Evolutionary conservation across 2,888 invertebrate species (phyloP).

Genomic region (Lithophane leautieri): DNA sequence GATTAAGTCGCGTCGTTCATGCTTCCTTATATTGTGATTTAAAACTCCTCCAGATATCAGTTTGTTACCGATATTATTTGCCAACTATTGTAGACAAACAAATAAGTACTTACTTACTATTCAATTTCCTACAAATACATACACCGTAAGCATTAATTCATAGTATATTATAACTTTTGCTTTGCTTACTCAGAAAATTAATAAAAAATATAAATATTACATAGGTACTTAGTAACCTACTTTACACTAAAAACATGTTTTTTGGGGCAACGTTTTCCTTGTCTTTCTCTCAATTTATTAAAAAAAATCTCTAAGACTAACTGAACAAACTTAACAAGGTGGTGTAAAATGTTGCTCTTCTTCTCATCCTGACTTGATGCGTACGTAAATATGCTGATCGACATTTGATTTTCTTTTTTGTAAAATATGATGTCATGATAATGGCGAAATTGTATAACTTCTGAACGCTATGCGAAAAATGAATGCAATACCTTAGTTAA

Average conservation of each 20-base stretch:
- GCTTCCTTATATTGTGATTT: neutral
- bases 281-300: conserved; percentile 18
- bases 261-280: conserved; percentile 4
- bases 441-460: neutral
- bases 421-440: neutral
- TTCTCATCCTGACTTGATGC: neutral
- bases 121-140: neutral
- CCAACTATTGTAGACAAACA: neutral
- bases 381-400: neutral
- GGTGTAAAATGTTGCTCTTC: neutral
- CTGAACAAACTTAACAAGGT: neutral
- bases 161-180: conserved; percentile 4
- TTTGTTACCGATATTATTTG: neutral
- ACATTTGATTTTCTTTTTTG: neutral
- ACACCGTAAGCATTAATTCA: conserved; percentile 14
- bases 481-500: conserved; percentile 6
- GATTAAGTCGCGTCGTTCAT: neutral
- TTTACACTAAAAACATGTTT: neutral
- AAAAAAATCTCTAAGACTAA: neutral
- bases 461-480: conserved; percentile 7
- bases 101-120: neutral
- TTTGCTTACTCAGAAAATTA: conserved; percentile 30
- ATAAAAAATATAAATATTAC: conserved; percentile 30
- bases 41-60: neutral
- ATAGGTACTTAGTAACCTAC: conserved; percentile 20